These are phyloP conservation scores for Drosophila meridiana DNA, from an alignment of 2,888 invertebrate species.

Conservation along the genomic window DNA sequence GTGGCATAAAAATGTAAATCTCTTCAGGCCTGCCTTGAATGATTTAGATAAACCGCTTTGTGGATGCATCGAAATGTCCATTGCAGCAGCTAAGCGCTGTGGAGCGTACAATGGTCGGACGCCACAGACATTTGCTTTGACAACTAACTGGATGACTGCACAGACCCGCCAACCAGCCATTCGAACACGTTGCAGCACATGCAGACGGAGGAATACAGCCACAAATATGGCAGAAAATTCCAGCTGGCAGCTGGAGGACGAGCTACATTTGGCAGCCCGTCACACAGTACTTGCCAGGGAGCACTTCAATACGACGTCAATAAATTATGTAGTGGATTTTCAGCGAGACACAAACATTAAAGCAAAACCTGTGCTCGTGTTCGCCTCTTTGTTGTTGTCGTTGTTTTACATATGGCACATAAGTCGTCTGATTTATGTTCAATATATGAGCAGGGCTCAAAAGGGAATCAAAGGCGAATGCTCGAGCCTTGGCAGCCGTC, in stretches of 20 bases:
- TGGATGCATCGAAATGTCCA: constrained; percentile 36
- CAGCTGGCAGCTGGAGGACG: constrained; percentile 58
- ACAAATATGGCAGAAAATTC: constrained; percentile 53
- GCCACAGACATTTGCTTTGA: constrained; percentile 65
- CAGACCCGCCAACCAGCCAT: neutral
- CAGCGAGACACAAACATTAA: constrained; percentile 42
- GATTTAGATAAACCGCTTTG: constrained; percentile 42
- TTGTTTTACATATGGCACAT: constrained; percentile 55
- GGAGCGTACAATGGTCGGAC: constrained; percentile 29
- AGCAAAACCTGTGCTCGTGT: constrained; percentile 43
- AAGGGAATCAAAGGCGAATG: constrained; percentile 53
- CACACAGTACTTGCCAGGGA: constrained; percentile 47
- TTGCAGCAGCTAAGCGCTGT: constrained; percentile 45
- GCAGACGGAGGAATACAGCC: constrained; percentile 11
- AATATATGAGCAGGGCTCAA: constrained; percentile 58
- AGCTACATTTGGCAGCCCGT: constrained; percentile 52
- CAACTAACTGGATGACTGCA: constrained; percentile 40
- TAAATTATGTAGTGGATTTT: constrained; percentile 79
- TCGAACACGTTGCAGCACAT: constrained; percentile 1
- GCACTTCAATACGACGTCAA: constrained; percentile 63
- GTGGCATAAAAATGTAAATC: constrained; percentile 10
- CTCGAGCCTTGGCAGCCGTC: constrained; percentile 34
- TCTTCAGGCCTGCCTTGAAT: constrained; percentile 21
- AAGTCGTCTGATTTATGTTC: constrained; percentile 77
- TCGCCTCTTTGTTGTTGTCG: neutral